Evolutionary conservation across 2,797 vertebrate species (phyloP).

Genomic region (Gobio occitaniae): DNA sequence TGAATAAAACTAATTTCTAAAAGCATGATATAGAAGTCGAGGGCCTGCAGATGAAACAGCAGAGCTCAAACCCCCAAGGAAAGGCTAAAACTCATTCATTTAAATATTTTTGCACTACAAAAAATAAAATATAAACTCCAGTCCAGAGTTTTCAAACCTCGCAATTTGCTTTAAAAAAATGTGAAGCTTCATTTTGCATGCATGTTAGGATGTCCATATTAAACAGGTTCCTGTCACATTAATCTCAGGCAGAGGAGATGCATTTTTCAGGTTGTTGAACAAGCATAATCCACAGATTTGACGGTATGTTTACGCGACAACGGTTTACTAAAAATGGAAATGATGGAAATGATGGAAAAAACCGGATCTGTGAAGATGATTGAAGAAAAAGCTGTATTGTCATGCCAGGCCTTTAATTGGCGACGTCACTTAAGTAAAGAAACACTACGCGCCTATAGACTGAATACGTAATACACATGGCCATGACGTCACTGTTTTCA

Average conservation of each 20-base stretch:
- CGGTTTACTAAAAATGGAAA: not conserved
- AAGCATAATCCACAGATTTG: constrained; percentile 38
- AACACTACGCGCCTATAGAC: no score
- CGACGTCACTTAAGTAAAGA: not conserved
- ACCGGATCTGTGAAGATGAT: no score
- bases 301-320: not conserved
- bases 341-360: not conserved
- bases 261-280: constrained; percentile 2
- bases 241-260: constrained; percentile 19
- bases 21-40: constrained; percentile 21
- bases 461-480: not conserved
- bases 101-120: constrained; percentile 37
- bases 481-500: not conserved
- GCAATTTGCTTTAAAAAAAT: not conserved
- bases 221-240: constrained; percentile 29
- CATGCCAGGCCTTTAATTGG: not conserved
- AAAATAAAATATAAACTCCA: not conserved
- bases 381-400: not conserved
- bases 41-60: constrained; percentile 29
- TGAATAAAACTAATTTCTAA: constrained; percentile 48
- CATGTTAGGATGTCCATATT: constrained; percentile 24
- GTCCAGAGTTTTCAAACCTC: not conserved
- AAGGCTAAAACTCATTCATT: constrained; percentile 38
- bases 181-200: constrained; percentile 15
- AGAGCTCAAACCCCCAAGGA: constrained; percentile 22